Conservation (phyloP, 2,797 vertebrate species). For the Halcyon chelicuti region DNA sequence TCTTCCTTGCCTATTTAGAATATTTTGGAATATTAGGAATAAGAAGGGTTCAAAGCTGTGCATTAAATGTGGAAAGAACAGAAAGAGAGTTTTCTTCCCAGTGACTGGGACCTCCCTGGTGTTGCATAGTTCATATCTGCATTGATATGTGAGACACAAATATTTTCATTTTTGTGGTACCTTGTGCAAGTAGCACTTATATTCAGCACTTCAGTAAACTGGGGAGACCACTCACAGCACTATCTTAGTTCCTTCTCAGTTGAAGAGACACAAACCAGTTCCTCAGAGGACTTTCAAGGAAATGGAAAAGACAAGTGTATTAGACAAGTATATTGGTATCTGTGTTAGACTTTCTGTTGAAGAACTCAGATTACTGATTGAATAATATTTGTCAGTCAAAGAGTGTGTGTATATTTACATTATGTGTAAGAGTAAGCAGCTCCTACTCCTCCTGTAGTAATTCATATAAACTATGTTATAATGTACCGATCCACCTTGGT, state of each 20-base stretch:
- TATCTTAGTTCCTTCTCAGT: neutral
- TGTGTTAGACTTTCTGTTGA: neutral
- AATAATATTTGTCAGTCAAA: neutral
- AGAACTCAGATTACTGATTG: neutral
- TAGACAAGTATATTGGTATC: neutral
- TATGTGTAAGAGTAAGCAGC: neutral
- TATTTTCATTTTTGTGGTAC: neutral
- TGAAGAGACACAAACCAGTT: neutral
- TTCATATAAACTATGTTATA: neutral
- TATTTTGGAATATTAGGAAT: conserved; percentile 5
- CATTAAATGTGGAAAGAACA: neutral
- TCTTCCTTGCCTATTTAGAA: neutral
- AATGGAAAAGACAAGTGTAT: neutral
- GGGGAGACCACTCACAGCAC: neutral
- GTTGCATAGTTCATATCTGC: neutral
- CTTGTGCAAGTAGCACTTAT: neutral
- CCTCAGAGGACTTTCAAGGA: neutral
- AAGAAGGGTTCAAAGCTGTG: neutral
- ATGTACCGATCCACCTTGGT: neutral
- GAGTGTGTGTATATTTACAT: neutral
- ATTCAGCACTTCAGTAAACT: neutral
- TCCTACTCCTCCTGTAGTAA: neutral
- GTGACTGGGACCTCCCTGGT: neutral
- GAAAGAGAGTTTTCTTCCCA: neutral
- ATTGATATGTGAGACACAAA: neutral